phyloP scores from a whole-genome alignment of 2,113 vertebrate genomes.

The Conger conger region DNA sequence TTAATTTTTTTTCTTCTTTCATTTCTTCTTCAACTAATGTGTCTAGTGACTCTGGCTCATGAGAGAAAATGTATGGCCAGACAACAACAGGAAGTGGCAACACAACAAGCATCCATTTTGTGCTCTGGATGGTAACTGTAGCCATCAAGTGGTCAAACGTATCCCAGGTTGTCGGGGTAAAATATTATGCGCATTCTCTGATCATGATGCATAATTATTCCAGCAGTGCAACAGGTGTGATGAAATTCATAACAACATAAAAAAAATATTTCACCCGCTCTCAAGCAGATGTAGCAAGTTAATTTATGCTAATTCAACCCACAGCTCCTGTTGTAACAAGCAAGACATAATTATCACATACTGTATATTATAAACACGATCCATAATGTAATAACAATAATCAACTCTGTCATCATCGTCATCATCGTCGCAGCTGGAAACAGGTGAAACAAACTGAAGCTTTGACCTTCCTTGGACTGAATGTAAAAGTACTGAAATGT shows the following conservation, averaged over 20 bases:
- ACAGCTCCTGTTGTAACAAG: background rate
- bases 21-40: too few species aligned
- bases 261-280: background rate
- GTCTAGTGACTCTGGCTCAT: too few species aligned
- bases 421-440: too few species aligned
- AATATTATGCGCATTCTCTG: too few species aligned
- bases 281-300: background rate
- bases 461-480: background rate
- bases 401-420: background rate
- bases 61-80: too few species aligned
- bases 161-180: too few species aligned
- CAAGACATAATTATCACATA: background rate
- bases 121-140: too few species aligned
- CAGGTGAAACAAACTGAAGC: background rate
- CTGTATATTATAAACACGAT: background rate
- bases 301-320: background rate
- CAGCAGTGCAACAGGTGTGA: background rate
- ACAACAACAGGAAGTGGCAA: too few species aligned
- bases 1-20: too few species aligned
- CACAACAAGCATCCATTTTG: too few species aligned
- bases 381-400: slow-evolving; percentile 5
- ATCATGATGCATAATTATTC: background rate
- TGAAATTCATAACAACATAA: background rate
- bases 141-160: too few species aligned
- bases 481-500: background rate